Evolutionary conservation across 2,888 invertebrate genomes (phyloP), one percentile per base, ranked within the genome.

Genomic region (Marasmarcha lunaedactyla): DNA sequence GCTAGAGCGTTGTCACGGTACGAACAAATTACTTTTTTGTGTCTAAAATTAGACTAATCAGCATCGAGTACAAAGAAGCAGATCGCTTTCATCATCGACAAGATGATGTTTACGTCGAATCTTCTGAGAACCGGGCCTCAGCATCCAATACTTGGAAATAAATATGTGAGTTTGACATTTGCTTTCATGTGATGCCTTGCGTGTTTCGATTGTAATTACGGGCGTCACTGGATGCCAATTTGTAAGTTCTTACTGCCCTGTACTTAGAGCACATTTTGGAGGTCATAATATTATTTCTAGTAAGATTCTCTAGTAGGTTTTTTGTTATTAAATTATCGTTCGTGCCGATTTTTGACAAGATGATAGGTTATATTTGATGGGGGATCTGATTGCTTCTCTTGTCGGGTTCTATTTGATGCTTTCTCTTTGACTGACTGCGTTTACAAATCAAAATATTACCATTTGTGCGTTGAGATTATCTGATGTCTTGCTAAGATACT

Each of bases 71-170:
- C 79, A 79, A 79, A 83, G 83, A 70, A 65, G 62, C 71, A 72
- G 72, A 76, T 78, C 76, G 78, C 83, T 83, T 83, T 83, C 81
- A 83, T 83, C 83, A 83, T 81, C 79, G 83, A 83, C 81, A 78
- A 57, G 72, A 67, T 72, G 71, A 71, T 83, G 81, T 83, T 81
- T 83, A 81, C 74, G 64, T 59, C 63, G 69, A 58, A 65, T 68
- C 67, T 83, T 81, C 81, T 63, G 63, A 76, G 81, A 83, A 81
- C 54, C 71, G 65, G 58, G 63, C 64, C 63, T 66, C 72, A 67
- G 63, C 70, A 73, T 83, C 78, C 83, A 79, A 83, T 83, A 83
- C 83, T 79, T 74, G 79, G 83, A 83, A 83, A 81, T 83, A 83
- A 79, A 83, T 83, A 78, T 78, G 79, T 78, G 76, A 77, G 77